Percentiles rank a stretch among this genome's conserved stretches.
Evolutionary conservation across 2,888 invertebrate species (phyloP).

Genomic region (Tinea pellionella): DNA sequence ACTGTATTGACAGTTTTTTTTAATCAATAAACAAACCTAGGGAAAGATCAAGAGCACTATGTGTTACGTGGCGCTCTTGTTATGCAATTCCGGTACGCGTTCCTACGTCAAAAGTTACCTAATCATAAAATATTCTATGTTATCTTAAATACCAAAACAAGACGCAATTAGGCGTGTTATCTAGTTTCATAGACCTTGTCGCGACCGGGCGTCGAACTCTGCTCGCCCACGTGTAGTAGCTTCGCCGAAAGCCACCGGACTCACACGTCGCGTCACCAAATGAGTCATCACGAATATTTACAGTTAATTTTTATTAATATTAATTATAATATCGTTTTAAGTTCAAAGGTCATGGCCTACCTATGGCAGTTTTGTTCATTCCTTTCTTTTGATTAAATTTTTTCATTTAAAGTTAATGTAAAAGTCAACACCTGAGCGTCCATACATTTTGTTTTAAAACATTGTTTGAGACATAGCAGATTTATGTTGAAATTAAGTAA

Average conservation of each 20-base stretch:
- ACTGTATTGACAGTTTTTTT: too few relatives aligned
- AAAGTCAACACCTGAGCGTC: too few relatives aligned
- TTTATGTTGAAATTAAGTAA: too few relatives aligned
- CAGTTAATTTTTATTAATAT: neutral
- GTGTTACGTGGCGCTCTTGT: too few relatives aligned
- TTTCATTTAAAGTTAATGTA: too few relatives aligned
- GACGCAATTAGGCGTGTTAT: constrained; percentile 6
- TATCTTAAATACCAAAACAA: constrained; percentile 5
- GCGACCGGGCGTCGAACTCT: constrained; percentile 14
- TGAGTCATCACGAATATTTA: neutral
- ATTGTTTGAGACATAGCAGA: too few relatives aligned
- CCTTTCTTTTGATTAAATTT: too few relatives aligned
- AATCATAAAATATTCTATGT: neutral
- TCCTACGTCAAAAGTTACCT: neutral
- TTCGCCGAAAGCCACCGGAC: neutral
- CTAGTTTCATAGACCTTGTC: constrained; percentile 9
- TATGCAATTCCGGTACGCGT: neutral
- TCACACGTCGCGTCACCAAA: neutral
- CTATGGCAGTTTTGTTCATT: too few relatives aligned
- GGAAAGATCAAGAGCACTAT: too few relatives aligned
- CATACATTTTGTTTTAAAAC: too few relatives aligned
- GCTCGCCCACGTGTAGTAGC: constrained; percentile 34
- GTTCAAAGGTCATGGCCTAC: too few relatives aligned
- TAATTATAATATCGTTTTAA: neutral
- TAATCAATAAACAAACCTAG: too few relatives aligned